A percentile compares a stretch with the other conserved stretches of the same genome.
phyloP scores from a whole-genome alignment of 2,797 vertebrate species.

The Myiothlypis chrysogaster region DNA sequence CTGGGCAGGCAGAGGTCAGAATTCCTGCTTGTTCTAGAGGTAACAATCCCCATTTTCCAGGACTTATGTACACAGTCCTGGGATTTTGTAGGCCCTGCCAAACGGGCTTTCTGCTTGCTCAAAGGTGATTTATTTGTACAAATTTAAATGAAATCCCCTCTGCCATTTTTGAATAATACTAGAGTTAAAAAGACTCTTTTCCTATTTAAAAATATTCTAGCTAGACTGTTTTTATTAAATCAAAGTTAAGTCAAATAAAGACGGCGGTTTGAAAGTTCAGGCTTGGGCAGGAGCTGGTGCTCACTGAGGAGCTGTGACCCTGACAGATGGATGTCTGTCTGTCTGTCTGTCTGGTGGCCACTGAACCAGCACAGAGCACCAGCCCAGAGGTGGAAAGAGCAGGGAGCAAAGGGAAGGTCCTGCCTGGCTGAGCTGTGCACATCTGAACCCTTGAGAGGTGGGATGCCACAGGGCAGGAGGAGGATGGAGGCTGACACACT shows the following conservation, averaged over 20 bases:
- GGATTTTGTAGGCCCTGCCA: not conserved
- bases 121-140: constrained; percentile 53
- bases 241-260: constrained; percentile 59
- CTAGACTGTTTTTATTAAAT: constrained; percentile 56
- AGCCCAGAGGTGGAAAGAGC: not conserved
- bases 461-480: not conserved
- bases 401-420: not conserved
- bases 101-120: constrained; percentile 4
- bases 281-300: not conserved
- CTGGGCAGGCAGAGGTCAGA: not conserved
- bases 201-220: constrained; percentile 25
- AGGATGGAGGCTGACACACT: not conserved
- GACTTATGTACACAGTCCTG: not conserved
- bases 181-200: constrained; percentile 40
- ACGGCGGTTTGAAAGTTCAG: constrained; percentile 23
- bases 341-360: not conserved
- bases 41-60: not conserved
- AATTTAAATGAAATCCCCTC: constrained; percentile 32
- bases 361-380: not conserved
- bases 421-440: not conserved
- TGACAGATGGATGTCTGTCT: not conserved
- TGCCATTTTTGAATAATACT: constrained; percentile 23
- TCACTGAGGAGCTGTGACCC: not conserved
- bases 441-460: not conserved
- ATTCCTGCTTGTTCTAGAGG: not conserved